Conservation (phyloP, 2,113 vertebrate species). For the Ctenomys sociabilis region DNA sequence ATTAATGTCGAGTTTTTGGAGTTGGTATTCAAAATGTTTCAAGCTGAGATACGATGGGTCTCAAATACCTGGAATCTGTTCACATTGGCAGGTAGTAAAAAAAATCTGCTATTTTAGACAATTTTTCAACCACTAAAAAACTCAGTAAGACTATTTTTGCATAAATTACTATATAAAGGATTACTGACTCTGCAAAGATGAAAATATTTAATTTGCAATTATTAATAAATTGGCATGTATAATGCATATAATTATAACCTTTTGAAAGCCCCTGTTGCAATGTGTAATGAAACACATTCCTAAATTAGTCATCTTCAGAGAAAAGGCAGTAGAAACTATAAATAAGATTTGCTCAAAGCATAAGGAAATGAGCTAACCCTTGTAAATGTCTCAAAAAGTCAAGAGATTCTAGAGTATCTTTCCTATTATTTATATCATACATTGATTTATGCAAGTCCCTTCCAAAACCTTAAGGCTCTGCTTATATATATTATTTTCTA, state of each 20-base stretch:
- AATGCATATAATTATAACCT: conserved; percentile 31
- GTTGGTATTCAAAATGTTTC: conserved; percentile 81
- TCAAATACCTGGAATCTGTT: conserved; percentile 75
- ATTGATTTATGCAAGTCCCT: conserved; percentile 55
- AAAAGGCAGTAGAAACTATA: conserved; percentile 43
- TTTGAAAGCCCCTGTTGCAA: conserved; percentile 29
- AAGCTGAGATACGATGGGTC: conserved; percentile 72
- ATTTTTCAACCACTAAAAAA: conserved; percentile 67
- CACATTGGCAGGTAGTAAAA: conserved; percentile 68
- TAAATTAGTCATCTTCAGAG: conserved; percentile 63
- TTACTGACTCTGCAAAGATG: conserved; percentile 23
- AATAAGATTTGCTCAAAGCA: conserved; percentile 66
- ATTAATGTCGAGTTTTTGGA: conserved; percentile 79
- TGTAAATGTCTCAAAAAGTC: conserved; percentile 48
- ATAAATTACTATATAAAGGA: conserved; percentile 56
- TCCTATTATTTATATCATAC: conserved; percentile 47
- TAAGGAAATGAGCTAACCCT: conserved; percentile 60
- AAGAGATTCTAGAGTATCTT: conserved; percentile 38
- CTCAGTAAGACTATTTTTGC: conserved; percentile 55
- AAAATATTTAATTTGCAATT: conserved; percentile 58
- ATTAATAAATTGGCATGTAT: conserved; percentile 38
- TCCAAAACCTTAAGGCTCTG: conserved; percentile 56
- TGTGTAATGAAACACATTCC: conserved; percentile 54
- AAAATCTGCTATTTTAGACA: conserved; percentile 61
- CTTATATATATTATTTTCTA: conserved; percentile 45